These are phyloP conservation scores for Caretta caretta DNA, from an alignment of 2,113 vertebrate genomes.

Conservation along the genomic window DNA sequence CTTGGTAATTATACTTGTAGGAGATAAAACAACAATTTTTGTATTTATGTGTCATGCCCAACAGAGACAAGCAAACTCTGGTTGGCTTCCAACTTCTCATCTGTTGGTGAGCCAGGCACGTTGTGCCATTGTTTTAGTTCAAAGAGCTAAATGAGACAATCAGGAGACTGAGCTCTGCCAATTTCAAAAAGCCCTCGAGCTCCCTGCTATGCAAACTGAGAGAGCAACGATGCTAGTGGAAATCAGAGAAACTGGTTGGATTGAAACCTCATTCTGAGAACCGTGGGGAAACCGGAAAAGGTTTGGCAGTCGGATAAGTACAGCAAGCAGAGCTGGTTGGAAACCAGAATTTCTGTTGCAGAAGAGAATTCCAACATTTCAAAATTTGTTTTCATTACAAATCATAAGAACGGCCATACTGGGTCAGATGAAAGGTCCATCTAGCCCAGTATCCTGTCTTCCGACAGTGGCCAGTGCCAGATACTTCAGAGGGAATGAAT, in stretches of 20 bases:
- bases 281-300: background rate
- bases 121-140: background rate
- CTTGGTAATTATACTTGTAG: constrained; percentile 6
- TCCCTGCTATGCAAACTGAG: background rate
- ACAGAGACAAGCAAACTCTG: background rate
- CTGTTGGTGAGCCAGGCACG: background rate
- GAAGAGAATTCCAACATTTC: background rate
- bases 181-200: fast-evolving
- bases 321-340: background rate
- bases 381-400: background rate
- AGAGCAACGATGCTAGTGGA: background rate
- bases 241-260: background rate
- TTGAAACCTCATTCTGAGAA: background rate
- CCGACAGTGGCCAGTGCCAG: background rate
- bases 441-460: background rate
- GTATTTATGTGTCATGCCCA: background rate
- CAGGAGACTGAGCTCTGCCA: background rate
- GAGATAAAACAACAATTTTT: constrained; percentile 3
- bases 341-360: background rate
- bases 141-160: background rate
- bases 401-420: background rate
- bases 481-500: background rate
- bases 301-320: background rate
- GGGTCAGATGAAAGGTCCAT: background rate
- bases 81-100: background rate